Conservation (phyloP, 2,888 invertebrate species). For the Xestia ashworthii region DNA sequence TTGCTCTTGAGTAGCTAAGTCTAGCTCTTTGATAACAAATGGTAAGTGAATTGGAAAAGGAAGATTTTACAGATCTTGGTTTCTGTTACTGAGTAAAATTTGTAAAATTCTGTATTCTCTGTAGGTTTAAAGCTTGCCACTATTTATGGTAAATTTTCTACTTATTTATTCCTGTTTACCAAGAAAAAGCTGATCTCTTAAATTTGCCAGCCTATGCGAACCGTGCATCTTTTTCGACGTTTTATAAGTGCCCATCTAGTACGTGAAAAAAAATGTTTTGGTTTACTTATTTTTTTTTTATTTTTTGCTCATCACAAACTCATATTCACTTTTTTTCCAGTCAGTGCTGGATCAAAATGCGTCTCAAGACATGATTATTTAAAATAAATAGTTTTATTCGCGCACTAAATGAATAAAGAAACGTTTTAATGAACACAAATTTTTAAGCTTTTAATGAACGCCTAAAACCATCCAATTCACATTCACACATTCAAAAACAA, state of each 20-base stretch:
- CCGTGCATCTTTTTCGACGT: too few species aligned
- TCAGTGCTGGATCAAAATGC: not conserved
- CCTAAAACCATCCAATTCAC: not conserved
- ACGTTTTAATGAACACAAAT: not conserved
- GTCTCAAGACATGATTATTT: not conserved
- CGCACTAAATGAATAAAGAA: not conserved
- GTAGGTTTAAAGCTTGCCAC: not conserved
- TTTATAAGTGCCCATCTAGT: too few species aligned
- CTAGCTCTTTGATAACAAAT: not conserved
- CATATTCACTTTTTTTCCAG: not conserved
- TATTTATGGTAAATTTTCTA: not conserved
- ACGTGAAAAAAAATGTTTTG: too few species aligned
- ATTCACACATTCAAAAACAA: slow-evolving; percentile 18
- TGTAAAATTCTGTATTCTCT: not conserved
- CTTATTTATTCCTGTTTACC: not conserved
- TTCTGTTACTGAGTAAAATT: not conserved
- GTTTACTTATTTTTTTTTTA: too few species aligned
- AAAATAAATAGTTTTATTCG: not conserved
- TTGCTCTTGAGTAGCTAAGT: not conserved
- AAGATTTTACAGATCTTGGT: not conserved
- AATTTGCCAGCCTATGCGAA: too few species aligned
- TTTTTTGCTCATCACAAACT: not conserved
- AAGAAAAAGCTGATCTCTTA: not conserved
- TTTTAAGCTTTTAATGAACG: not conserved
- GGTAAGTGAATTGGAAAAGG: not conserved